These are phyloP conservation scores for Cherax quadricarinatus DNA, from an alignment of 1,140 invertebrate genomes.

Conservation along the genomic window DNA sequence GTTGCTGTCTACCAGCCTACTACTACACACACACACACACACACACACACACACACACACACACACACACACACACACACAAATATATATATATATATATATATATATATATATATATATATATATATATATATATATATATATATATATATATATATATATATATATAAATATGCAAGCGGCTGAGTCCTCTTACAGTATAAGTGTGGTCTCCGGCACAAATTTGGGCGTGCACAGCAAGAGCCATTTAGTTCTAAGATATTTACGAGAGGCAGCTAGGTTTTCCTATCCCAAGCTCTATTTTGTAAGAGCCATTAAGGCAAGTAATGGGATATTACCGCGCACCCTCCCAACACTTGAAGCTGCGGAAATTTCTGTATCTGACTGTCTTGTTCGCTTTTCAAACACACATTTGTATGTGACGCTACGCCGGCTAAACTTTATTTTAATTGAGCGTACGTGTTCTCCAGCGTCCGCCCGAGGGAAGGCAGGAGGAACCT, in stretches of 20 bases:
- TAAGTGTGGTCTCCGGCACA: constrained; percentile 5
- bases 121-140: constrained; percentile 6
- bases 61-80: no score
- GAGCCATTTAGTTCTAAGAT: constrained; percentile 24
- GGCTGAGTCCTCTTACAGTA: neutral
- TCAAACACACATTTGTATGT: constrained; percentile 17
- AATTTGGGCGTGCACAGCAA: constrained; percentile 4
- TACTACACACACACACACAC: no score
- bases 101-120: no score
- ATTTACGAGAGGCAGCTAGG: constrained; percentile 35
- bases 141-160: constrained; percentile 13
- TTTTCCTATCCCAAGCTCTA: constrained; percentile 46
- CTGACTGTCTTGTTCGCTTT: constrained; percentile 29
- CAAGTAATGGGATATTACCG: constrained; percentile 48
- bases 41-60: no score
- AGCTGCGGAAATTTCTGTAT: constrained; percentile 23
- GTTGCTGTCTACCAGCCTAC: no score
- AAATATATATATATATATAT: no score
- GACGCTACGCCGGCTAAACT: neutral
- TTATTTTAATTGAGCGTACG: neutral
- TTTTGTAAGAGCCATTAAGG: constrained; percentile 50
- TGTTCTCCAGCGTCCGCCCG: no score
- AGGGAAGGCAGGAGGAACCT: neutral
- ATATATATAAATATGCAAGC: neutral
- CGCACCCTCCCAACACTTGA: constrained; percentile 40